Percentiles rank a stretch among this genome's conserved stretches.
Conservation (phyloP, 2,113 vertebrate genomes). For the Oreochromis aureus region DNA sequence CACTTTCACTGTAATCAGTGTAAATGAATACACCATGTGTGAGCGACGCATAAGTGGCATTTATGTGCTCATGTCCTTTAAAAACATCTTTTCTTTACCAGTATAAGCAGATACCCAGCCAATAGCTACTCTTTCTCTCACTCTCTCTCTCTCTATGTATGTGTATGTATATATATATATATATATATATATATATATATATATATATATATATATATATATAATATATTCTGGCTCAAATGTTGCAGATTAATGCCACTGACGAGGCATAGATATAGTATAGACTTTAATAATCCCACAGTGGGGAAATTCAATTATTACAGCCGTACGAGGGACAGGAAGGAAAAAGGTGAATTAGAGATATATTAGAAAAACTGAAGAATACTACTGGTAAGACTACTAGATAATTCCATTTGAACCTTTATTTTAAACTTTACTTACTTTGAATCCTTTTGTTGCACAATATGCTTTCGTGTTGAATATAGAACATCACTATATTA, state of each 20-base stretch:
- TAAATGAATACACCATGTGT: background rate
- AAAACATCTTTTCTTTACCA: background rate
- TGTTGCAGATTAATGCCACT: background rate
- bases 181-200: accelerated
- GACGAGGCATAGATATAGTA: background rate
- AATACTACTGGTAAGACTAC: background rate
- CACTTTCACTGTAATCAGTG: background rate
- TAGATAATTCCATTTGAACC: background rate
- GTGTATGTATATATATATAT: accelerated
- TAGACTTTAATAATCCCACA: background rate
- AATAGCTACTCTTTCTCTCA: too few relatives aligned
- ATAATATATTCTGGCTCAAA: background rate
- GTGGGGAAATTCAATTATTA: background rate
- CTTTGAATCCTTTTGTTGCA: background rate
- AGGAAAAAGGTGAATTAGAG: background rate
- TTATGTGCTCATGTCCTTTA: background rate
- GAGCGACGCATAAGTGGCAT: background rate
- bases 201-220: too few relatives aligned
- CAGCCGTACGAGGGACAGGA: background rate
- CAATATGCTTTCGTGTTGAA: background rate
- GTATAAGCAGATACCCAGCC: background rate
- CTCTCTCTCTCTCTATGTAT: background rate
- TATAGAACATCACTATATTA: background rate
- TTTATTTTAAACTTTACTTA: background rate
- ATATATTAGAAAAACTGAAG: background rate